Evolutionary conservation across 1,140 invertebrate genomes (phyloP).

Genomic region (Drosophila teissieri): DNA sequence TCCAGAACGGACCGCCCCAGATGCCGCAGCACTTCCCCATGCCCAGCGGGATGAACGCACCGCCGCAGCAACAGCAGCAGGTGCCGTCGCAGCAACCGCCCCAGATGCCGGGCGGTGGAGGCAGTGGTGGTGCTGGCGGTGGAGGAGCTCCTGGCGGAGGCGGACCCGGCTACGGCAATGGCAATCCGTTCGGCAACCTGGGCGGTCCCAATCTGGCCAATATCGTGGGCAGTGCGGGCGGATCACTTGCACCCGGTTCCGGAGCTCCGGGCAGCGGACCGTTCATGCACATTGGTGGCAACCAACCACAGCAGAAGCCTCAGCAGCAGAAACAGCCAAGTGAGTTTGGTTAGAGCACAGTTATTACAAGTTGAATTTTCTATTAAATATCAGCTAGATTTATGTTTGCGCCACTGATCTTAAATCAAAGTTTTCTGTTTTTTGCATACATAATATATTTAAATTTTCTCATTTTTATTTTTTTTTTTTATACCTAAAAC

Average conservation of each 20-base stretch:
- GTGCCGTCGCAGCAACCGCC: conserved; percentile 46
- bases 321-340: conserved; percentile 90
- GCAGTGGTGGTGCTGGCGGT: conserved; percentile 34
- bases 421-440: background rate
- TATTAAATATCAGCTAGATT: no score
- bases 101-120: conserved; percentile 57
- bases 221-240: conserved; percentile 65
- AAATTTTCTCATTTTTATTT: no score
- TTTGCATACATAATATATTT: no score
- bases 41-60: conserved; percentile 67
- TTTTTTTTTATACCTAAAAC: no score
- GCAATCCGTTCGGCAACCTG: conserved; percentile 79
- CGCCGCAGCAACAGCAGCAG: conserved; percentile 57
- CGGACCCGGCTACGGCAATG: conserved; percentile 60
- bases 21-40: conserved; percentile 83
- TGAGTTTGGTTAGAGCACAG: conserved; percentile 86
- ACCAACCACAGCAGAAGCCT: conserved; percentile 86
- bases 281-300: conserved; percentile 84
- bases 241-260: conserved; percentile 85
- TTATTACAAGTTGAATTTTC: no score
- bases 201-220: conserved; percentile 66
- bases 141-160: conserved; percentile 42
- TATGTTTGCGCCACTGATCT: no score
- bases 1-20: conserved; percentile 86
- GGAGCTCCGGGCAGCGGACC: conserved; percentile 86